Evolutionary conservation across 2,797 vertebrate genomes (phyloP).

Genomic region (Phrynocephalus forsythii): DNA sequence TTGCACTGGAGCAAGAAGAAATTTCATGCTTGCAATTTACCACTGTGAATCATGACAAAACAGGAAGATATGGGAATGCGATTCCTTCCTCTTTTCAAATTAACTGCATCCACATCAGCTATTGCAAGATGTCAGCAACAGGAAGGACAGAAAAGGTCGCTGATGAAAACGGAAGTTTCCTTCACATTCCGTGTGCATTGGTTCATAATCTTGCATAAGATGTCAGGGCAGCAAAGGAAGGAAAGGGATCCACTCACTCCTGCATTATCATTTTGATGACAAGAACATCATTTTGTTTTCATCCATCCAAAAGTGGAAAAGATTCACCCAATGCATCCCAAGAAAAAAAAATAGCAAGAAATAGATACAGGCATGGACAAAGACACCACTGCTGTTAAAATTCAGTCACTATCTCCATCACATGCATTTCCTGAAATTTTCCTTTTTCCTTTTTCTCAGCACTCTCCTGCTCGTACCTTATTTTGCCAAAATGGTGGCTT

Average conservation of each 20-base stretch:
- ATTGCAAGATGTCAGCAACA: slow-evolving; percentile 12
- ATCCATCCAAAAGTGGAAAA: not conserved
- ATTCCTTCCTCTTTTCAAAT: slow-evolving; percentile 32
- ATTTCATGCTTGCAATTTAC: slow-evolving; percentile 66
- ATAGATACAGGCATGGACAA: no score
- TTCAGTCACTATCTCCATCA: no score
- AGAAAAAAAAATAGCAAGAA: no score
- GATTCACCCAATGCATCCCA: no score
- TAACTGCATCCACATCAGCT: slow-evolving; percentile 44
- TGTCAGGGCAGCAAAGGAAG: not conserved
- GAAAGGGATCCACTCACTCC: not conserved
- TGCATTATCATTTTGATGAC: not conserved
- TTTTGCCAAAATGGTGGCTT: not conserved
- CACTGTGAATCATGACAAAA: slow-evolving; percentile 50
- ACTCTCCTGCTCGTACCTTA: not conserved
- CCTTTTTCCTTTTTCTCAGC: not conserved
- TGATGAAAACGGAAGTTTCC: slow-evolving; percentile 3
- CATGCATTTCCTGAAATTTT: not conserved
- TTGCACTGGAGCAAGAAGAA: slow-evolving; percentile 47
- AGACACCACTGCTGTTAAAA: no score
- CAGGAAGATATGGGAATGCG: slow-evolving; percentile 50
- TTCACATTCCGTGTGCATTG: not conserved
- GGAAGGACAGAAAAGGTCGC: not conserved
- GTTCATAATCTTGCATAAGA: not conserved
- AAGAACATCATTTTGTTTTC: not conserved